Conservation (phyloP, 2,797 vertebrate species). For the Nothura maculosa region DNA sequence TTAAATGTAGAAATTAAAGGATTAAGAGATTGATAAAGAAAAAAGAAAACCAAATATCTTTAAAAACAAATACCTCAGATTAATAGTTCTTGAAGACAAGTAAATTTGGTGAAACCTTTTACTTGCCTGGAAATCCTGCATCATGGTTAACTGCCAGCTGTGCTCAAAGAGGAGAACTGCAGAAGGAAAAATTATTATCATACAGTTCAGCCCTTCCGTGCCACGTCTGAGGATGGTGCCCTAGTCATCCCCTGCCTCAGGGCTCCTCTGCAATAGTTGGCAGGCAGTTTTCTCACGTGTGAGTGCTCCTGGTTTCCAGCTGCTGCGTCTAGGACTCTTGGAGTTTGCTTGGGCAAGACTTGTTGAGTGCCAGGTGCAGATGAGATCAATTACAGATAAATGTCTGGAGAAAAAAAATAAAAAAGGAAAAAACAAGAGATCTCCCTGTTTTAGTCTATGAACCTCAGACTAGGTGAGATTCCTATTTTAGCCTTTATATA, state of each 20-base stretch:
- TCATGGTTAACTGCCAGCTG: background rate
- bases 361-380: conserved; percentile 39
- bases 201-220: background rate
- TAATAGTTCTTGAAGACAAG: background rate
- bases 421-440: accelerated
- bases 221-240: background rate
- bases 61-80: background rate
- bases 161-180: background rate
- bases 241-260: background rate
- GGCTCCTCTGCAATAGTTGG: background rate
- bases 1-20: background rate
- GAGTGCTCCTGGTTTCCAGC: conserved; percentile 10
- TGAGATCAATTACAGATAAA: conserved; percentile 20
- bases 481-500: conserved; percentile 36
- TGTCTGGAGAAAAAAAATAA: background rate
- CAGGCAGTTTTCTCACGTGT: background rate
- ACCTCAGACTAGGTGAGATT: conserved; percentile 21
- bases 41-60: background rate
- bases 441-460: background rate
- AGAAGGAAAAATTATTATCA: background rate
- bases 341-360: conserved; percentile 1
- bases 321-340: background rate
- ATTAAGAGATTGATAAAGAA: background rate
- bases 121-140: background rate
- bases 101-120: background rate